Evolutionary conservation across 2,888 invertebrate species (phyloP).

Genomic region (Agrilus cyanescens): DNA sequence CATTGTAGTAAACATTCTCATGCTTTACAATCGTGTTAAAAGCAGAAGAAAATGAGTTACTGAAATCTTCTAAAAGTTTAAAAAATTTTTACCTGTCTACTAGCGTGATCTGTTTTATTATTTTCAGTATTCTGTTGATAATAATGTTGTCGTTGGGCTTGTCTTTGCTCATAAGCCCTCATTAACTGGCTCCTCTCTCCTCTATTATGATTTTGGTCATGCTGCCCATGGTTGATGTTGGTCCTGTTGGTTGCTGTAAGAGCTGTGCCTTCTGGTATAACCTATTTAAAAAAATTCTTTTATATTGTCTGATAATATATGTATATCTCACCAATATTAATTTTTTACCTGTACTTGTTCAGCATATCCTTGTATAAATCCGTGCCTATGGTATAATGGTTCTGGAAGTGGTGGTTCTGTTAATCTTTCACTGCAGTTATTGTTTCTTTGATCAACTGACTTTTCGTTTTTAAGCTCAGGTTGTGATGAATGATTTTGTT

Average conservation of each 20-base stretch:
- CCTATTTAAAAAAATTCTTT: conserved; percentile 15
- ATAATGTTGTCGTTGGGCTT: conserved; percentile 44
- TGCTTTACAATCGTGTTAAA: too few species aligned
- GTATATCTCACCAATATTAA: not conserved
- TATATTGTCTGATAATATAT: not conserved
- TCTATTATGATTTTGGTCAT: conserved; percentile 19
- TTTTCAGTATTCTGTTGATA: conserved; percentile 46
- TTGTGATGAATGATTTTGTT: conserved; percentile 34
- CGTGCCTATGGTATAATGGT: conserved; percentile 32
- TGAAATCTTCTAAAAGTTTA: too few species aligned
- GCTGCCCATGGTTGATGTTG: conserved; percentile 19
- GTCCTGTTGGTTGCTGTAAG: conserved; percentile 26
- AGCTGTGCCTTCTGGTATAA: conserved; percentile 32
- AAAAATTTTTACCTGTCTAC: conserved; percentile 34
- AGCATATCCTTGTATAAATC: conserved; percentile 31
- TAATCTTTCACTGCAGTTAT: conserved; percentile 7
- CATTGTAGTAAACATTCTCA: too few species aligned
- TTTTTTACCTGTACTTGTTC: conserved; percentile 31
- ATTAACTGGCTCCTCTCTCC: conserved; percentile 22
- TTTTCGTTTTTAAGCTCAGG: conserved; percentile 35
- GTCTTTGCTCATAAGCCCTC: conserved; percentile 41
- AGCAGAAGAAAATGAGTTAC: too few species aligned
- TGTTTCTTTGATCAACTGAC: conserved; percentile 15
- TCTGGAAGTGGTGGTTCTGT: conserved; percentile 19
- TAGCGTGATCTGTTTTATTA: conserved; percentile 35